These are phyloP conservation scores for Tetranychus piercei DNA, from an alignment of 2,888 invertebrate species.

Conservation along the genomic window DNA sequence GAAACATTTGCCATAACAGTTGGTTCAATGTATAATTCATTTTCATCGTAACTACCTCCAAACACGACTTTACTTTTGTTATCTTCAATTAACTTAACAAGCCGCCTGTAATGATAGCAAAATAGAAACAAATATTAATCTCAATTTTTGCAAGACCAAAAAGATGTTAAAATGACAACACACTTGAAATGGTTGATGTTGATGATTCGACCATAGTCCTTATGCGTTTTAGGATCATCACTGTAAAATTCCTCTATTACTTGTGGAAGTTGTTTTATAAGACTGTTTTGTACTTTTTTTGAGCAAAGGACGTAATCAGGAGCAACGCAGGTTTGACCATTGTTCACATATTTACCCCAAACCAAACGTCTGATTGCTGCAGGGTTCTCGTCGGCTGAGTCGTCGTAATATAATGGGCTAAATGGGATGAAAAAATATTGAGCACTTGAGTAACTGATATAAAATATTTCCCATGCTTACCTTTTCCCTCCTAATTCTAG, in stretches of 20 bases:
- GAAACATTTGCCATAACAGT: slow-evolving; percentile 58
- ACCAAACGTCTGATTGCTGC: slow-evolving; percentile 59
- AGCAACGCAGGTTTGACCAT: slow-evolving; percentile 87
- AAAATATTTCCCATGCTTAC: not conserved
- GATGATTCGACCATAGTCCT: slow-evolving; percentile 64
- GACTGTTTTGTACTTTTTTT: slow-evolving; percentile 50
- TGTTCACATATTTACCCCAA: slow-evolving; percentile 85
- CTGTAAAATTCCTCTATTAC: slow-evolving; percentile 46
- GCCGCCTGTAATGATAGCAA: not conserved
- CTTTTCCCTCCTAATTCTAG: slow-evolving; percentile 42
- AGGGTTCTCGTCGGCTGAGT: slow-evolving; percentile 47
- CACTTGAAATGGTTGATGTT: slow-evolving; percentile 60
- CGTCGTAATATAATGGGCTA: slow-evolving; percentile 43
- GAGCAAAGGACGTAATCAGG: slow-evolving; percentile 82
- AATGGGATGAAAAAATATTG: slow-evolving; percentile 30
- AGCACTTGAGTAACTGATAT: slow-evolving; percentile 26
- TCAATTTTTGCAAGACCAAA: not conserved
- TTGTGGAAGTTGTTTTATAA: slow-evolving; percentile 47
- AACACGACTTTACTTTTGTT: slow-evolving; percentile 46
- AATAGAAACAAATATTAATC: not conserved
- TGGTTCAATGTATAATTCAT: slow-evolving; percentile 62
- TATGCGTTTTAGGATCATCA: slow-evolving; percentile 54
- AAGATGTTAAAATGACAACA: no score
- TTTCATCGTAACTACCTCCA: slow-evolving; percentile 57
- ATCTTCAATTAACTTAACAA: not conserved